Evolutionary conservation across 2,888 invertebrate genomes (phyloP).

Genomic region (Lampropteryx suffumata): DNA sequence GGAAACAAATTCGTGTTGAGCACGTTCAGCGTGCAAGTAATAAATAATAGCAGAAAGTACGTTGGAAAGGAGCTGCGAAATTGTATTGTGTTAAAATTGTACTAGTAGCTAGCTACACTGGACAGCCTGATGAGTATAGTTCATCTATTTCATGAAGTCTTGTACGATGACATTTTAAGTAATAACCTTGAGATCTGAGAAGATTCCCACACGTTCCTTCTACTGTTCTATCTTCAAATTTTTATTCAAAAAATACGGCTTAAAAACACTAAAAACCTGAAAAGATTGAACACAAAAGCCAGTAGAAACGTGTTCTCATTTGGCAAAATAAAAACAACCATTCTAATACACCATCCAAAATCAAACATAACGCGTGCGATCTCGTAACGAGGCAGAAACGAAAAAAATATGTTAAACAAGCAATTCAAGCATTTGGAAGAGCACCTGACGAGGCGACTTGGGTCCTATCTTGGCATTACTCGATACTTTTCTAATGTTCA

Average conservation of each 20-base stretch:
- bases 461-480: constrained; percentile 41
- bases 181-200: too few relatives aligned
- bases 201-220: too few relatives aligned
- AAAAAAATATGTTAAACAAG: constrained; percentile 77
- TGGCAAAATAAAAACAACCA: constrained; percentile 24
- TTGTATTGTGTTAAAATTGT: constrained; percentile 70
- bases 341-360: constrained; percentile 27
- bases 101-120: constrained; percentile 39
- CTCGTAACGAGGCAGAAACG: constrained; percentile 70
- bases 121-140: neutral
- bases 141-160: too few relatives aligned
- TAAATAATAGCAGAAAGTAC: constrained; percentile 75
- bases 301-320: neutral
- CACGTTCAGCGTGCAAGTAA: constrained; percentile 78
- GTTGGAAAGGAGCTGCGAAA: constrained; percentile 62
- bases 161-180: too few relatives aligned
- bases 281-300: too few relatives aligned
- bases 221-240: too few relatives aligned
- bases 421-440: constrained; percentile 67
- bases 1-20: constrained; percentile 81
- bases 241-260: too few relatives aligned
- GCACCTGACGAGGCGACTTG: constrained; percentile 59
- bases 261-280: too few relatives aligned
- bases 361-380: constrained; percentile 51
- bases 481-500: constrained; percentile 35